Conservation (phyloP, 2,888 invertebrate genomes). For the Mythimna albipuncta region DNA sequence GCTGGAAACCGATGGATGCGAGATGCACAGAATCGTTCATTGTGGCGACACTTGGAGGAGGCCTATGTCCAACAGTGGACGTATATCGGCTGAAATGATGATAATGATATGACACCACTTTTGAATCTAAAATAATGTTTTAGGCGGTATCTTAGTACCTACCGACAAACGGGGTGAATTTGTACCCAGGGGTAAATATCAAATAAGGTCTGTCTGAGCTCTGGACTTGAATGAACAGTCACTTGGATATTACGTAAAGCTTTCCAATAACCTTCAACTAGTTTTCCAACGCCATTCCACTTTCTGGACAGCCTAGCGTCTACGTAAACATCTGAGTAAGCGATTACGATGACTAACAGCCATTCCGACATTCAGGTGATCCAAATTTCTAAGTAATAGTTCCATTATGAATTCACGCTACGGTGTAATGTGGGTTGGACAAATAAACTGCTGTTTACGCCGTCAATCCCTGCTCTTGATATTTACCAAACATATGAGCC, state of each 20-base stretch:
- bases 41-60: too few relatives aligned
- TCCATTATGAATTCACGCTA: slow-evolving; percentile 57
- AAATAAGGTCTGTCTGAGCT: background rate
- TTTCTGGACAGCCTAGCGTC: slow-evolving; percentile 28
- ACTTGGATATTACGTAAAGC: slow-evolving; percentile 10
- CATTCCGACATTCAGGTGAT: slow-evolving; percentile 51
- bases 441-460: slow-evolving; percentile 61
- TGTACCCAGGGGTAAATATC: too few relatives aligned
- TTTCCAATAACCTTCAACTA: slow-evolving; percentile 36
- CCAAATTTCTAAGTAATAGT: slow-evolving; percentile 59
- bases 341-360: slow-evolving; percentile 47
- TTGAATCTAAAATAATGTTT: too few relatives aligned
- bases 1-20: too few relatives aligned
- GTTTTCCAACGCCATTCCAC: slow-evolving; percentile 29
- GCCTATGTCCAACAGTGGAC: too few relatives aligned
- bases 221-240: background rate
- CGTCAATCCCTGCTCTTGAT: slow-evolving; percentile 55
- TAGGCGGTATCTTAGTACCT: too few relatives aligned
- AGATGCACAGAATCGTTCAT: too few relatives aligned
- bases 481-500: slow-evolving; percentile 44
- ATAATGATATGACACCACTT: too few relatives aligned
- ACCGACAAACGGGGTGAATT: too few relatives aligned
- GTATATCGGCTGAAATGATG: too few relatives aligned
- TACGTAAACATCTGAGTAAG: slow-evolving; percentile 42
- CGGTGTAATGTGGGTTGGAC: slow-evolving; percentile 54